A percentile compares a stretch with the other conserved stretches of the same genome.
These are phyloP conservation scores for Bombylius major DNA, from an alignment of 2,888 invertebrate species.

Conservation along the genomic window DNA sequence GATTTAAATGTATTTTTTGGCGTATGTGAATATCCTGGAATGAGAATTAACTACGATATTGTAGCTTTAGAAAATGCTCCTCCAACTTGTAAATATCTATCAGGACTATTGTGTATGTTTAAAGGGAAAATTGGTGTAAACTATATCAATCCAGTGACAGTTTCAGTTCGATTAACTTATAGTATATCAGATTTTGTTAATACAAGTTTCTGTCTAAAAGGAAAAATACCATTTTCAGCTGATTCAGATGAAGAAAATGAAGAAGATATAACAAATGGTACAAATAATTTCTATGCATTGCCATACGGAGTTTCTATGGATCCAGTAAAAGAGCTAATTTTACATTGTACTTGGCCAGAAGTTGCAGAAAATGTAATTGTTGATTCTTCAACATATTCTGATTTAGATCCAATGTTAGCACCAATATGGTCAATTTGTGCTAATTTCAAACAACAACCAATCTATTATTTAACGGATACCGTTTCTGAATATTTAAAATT, in stretches of 20 bases:
- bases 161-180: conserved; percentile 58
- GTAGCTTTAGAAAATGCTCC: conserved; percentile 73
- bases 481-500: conserved; percentile 58
- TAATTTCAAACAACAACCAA: conserved; percentile 52
- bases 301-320: conserved; percentile 79
- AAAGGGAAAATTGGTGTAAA: conserved; percentile 73
- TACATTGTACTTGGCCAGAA: conserved; percentile 78
- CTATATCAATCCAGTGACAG: conserved; percentile 42
- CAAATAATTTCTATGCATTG: conserved; percentile 51
- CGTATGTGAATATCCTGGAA: conserved; percentile 61
- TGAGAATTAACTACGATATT: conserved; percentile 77
- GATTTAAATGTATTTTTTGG: conserved; percentile 64
- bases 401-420: conserved; percentile 70
- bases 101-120: conserved; percentile 72
- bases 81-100: conserved; percentile 68
- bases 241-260: conserved; percentile 38
- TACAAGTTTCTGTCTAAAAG: conserved; percentile 21
- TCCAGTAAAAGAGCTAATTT: conserved; percentile 61
- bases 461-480: conserved; percentile 65
- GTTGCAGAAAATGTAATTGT: conserved; percentile 74
- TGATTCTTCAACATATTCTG: conserved; percentile 77
- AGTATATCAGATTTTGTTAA: conserved; percentile 36
- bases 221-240: conserved; percentile 17
- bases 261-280: conserved; percentile 46
- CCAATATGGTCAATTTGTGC: conserved; percentile 65